Evolutionary conservation across 2,888 invertebrate species (phyloP).

Genomic region (Lithophane socia): DNA sequence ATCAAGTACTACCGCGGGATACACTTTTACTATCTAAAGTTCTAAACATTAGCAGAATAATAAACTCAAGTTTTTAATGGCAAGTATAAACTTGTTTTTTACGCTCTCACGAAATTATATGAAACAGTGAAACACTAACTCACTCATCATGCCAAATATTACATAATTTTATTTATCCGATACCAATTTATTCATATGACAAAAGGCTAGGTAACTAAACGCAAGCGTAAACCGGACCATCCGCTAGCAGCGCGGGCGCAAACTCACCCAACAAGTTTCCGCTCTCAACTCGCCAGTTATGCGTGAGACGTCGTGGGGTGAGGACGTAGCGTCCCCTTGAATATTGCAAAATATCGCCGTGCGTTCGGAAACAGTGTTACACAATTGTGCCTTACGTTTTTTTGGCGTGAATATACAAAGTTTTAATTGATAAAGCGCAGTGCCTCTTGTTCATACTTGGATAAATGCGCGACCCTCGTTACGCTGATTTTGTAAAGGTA

Average conservation of each 20-base stretch:
- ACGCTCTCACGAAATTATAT: conserved; percentile 25
- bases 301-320: conserved; percentile 78
- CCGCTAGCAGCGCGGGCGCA: conserved; percentile 82
- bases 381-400: conserved; percentile 81
- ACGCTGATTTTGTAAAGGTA: conserved; percentile 80
- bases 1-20: conserved; percentile 33
- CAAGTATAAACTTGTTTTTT: conserved; percentile 23
- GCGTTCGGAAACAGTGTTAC: conserved; percentile 83
- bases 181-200: conserved; percentile 78
- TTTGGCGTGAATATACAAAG: conserved; percentile 72
- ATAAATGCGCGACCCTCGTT: conserved; percentile 74
- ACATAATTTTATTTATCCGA: conserved; percentile 83
- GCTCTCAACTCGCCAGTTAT: conserved; percentile 77
- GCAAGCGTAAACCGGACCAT: conserved; percentile 85
- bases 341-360: conserved; percentile 77
- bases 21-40: conserved; percentile 52
- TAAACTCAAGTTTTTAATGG: conserved; percentile 18
- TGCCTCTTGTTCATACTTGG: conserved; percentile 72
- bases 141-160: conserved; percentile 69
- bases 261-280: conserved; percentile 83
- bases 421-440: conserved; percentile 73
- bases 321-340: conserved; percentile 73
- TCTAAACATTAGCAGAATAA: conserved; percentile 24
- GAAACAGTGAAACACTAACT: conserved; percentile 48
- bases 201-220: conserved; percentile 83